Evolutionary conservation across 92 coral and sea anemone genomes (phyloP), one percentile per base, ranked within the genome.

Genomic region (Porites evermanni): DNA sequence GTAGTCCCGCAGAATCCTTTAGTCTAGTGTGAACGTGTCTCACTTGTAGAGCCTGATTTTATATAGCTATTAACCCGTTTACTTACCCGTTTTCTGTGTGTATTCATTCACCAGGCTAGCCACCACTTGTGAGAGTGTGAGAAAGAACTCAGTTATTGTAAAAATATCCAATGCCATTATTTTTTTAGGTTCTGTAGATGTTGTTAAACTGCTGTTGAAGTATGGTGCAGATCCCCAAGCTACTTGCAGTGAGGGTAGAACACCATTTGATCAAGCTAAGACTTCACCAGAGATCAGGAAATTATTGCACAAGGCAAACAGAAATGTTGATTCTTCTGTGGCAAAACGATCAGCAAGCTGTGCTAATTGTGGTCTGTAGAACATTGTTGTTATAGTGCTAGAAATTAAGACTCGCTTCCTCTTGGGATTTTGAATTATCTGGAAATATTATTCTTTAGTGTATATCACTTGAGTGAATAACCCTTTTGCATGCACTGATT

Each of bases 191-290:
- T 66, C 87, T 29, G 53, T 13, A 72, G 89, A 84, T 54, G 75
- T 84, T 76, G 92, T 89, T 19, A 84, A 89, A 38, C 83, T 89
- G 29, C 73, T 89, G 74, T 71, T 89, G 29, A 89, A 84, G 19
- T 83, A 89, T 78, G 89, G 92, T 29, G 89, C 85, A 6, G 92
- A 89, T 79, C 92, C 92, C 12, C 89, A 85, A 63, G 92, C 89
- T 11, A 19, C 84, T 4, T 70, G 80, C 44, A 79, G 85, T 32
- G 92, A 89, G n/a, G 92, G 92, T 12, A 78, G 72, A 58, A 89
- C 92, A 7, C 89, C 92, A 77, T 84, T 89, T 84, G 92, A 89
- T 53, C 72, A 70, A 47, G 89, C 92, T 52, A 88, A 84, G n/a
- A 70, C 56, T 8, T 61, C 82, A 20, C 84, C 76, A 12, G 92